Evolutionary conservation across 2,888 invertebrate genomes (phyloP).

Genomic region (Eupithecia inturbata): DNA sequence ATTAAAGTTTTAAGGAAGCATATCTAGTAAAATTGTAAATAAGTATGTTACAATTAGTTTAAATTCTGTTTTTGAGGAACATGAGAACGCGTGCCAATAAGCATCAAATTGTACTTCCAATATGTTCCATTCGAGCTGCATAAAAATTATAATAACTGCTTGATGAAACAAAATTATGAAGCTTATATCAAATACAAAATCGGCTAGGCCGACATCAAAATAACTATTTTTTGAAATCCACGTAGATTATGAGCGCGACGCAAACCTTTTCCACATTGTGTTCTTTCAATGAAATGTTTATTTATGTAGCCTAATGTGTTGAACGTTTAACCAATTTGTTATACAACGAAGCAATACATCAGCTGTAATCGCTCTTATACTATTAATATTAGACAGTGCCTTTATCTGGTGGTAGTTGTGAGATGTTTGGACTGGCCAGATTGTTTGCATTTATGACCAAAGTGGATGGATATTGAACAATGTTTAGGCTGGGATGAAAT

Average conservation of each 20-base stretch:
- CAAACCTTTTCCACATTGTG: background rate
- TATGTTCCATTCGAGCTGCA: background rate
- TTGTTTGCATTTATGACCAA: conserved; percentile 36
- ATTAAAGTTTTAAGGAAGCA: conserved; percentile 28
- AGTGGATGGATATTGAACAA: conserved; percentile 16
- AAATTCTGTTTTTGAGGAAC: background rate
- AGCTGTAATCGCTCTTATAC: conserved; percentile 1
- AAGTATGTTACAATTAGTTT: conserved; percentile 14
- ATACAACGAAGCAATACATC: background rate
- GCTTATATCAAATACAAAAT: conserved; percentile 10
- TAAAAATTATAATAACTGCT: conserved; percentile 1
- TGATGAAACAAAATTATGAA: background rate
- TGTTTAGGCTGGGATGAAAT: conserved; percentile 7
- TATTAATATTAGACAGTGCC: conserved; percentile 33
- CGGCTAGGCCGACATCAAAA: background rate
- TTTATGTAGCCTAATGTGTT: conserved; percentile 6
- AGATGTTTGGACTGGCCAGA: conserved; percentile 14
- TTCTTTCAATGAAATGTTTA: background rate
- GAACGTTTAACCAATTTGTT: background rate
- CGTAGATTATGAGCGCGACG: background rate
- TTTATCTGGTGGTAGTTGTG: conserved; percentile 21
- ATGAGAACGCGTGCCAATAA: conserved; percentile 26
- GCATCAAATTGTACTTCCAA: conserved; percentile 18
- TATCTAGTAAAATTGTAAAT: conserved; percentile 41
- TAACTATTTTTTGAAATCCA: background rate